Conservation (phyloP, 2,888 invertebrate species). For the Dasypogon diadema region DNA sequence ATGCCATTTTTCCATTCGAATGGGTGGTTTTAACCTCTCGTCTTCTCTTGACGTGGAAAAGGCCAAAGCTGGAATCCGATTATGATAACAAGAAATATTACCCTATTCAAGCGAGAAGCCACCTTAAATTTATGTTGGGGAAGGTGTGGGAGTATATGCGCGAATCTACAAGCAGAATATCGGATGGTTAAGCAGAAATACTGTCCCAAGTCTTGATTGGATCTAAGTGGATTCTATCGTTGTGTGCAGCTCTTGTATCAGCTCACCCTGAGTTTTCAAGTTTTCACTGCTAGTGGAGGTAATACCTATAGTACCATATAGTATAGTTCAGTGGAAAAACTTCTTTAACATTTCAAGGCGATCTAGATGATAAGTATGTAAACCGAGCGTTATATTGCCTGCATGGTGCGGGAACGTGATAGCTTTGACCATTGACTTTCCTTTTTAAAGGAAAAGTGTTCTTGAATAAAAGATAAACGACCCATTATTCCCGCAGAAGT, state of each 20-base stretch:
- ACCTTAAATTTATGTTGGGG: neutral
- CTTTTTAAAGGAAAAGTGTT: neutral
- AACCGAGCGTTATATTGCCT: no score
- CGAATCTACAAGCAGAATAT: neutral
- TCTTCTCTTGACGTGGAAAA: neutral
- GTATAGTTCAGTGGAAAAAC: no score
- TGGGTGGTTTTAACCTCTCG: neutral
- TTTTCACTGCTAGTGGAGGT: no score
- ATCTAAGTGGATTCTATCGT: neutral
- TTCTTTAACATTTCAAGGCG: no score
- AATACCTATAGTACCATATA: no score
- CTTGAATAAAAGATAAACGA: neutral
- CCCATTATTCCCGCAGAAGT: neutral
- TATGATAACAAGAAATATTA: slow-evolving; percentile 3
- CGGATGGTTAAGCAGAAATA: neutral
- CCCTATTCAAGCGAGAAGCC: neutral
- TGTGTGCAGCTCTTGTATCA: neutral
- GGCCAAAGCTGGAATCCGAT: neutral
- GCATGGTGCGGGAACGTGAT: no score
- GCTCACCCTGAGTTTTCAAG: no score
- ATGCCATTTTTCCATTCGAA: neutral
- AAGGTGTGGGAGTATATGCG: neutral
- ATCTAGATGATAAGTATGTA: no score
- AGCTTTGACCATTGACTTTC: no score
- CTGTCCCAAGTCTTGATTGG: neutral